Percentiles rank a stretch among this genome's conserved stretches.
Evolutionary conservation across 2,888 invertebrate genomes (phyloP).

Genomic region (Zaprionus lineosus): DNA sequence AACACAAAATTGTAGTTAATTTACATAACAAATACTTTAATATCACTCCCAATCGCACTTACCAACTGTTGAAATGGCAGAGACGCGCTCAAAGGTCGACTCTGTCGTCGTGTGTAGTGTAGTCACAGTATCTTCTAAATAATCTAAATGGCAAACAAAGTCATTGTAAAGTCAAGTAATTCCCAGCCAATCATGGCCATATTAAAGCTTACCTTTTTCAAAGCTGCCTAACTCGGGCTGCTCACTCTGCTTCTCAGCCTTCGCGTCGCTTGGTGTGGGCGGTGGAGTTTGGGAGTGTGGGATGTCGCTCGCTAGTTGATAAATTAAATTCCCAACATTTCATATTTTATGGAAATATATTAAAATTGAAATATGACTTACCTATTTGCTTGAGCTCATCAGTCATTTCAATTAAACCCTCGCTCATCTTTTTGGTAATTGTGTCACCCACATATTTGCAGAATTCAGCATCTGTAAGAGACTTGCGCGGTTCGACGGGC

Average conservation of each 20-base stretch:
- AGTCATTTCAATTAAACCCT: constrained; percentile 78
- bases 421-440: constrained; percentile 82
- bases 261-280: constrained; percentile 81
- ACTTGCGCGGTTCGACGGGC: constrained; percentile 75
- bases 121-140: constrained; percentile 74
- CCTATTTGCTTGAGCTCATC: constrained; percentile 79
- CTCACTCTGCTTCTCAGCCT: constrained; percentile 65
- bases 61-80: constrained; percentile 79
- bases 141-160: constrained; percentile 50
- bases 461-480: constrained; percentile 82
- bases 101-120: constrained; percentile 79
- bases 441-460: constrained; percentile 82
- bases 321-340: not conserved
- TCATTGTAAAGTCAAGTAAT: too few species aligned
- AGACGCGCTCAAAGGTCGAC: constrained; percentile 76
- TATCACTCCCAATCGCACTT: constrained; percentile 60
- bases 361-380: constrained; percentile 41
- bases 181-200: not conserved
- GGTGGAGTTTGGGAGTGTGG: constrained; percentile 82
- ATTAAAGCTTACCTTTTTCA: constrained; percentile 56
- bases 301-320: constrained; percentile 72
- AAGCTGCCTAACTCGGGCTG: constrained; percentile 43
- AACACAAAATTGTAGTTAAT: constrained; percentile 62
- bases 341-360: too few species aligned
- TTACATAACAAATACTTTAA: constrained; percentile 70